These are phyloP conservation scores for Strigamia maritima DNA, from an alignment of 2,888 invertebrate genomes.

Conservation along the genomic window DNA sequence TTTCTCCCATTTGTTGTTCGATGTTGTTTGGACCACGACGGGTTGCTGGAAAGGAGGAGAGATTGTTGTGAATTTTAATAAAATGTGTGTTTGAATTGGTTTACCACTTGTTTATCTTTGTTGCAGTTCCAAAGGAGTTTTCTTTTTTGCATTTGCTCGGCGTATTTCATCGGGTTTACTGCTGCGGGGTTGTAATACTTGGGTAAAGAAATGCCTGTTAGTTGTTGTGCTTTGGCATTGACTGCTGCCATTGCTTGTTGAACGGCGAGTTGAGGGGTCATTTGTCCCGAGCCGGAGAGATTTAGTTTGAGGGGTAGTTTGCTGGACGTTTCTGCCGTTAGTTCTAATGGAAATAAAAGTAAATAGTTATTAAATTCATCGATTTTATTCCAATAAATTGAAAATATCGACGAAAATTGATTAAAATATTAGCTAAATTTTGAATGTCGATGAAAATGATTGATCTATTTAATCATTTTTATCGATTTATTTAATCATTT, in stretches of 20 bases:
- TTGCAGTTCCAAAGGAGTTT: constrained; percentile 82
- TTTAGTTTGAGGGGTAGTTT: constrained; percentile 47
- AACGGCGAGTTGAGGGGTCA: constrained; percentile 53
- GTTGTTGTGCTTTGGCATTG: constrained; percentile 53
- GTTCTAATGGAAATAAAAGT: too few species aligned
- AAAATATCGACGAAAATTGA: too few species aligned
- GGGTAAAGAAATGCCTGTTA: constrained; percentile 60
- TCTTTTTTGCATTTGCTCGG: constrained; percentile 85
- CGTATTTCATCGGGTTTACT: constrained; percentile 74
- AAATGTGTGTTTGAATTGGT: background rate
- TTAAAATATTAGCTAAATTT: too few species aligned
- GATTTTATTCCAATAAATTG: too few species aligned
- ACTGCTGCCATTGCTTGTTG: constrained; percentile 54
- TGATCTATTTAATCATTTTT: too few species aligned
- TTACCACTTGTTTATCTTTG: constrained; percentile 56
- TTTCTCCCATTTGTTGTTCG: constrained; percentile 68
- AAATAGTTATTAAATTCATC: too few species aligned
- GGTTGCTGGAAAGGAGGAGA: background rate
- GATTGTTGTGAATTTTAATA: too few species aligned
- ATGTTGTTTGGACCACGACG: constrained; percentile 44
- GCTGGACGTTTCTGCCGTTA: constrained; percentile 48
- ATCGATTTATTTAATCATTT: too few species aligned
- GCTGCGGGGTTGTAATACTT: constrained; percentile 72
- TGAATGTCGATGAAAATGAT: too few species aligned
- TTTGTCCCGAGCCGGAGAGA: constrained; percentile 44